Base-by-base conservation (phyloP, 2,113 vertebrate species). In the Paraplagusia blochii region DNA sequence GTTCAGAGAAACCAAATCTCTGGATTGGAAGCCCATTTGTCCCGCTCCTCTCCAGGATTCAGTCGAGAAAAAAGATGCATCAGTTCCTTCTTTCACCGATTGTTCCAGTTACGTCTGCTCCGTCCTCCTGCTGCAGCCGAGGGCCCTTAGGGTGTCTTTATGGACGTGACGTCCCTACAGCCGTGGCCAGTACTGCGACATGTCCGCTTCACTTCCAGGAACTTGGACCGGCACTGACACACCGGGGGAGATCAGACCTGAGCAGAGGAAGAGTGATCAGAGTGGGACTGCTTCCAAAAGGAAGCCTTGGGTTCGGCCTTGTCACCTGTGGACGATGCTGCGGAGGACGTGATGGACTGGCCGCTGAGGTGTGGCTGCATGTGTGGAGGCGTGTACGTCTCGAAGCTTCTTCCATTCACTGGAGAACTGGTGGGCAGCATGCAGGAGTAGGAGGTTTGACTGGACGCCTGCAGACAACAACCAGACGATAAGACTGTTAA, bases 221-320 rank as follows among this genome's bases (percentile, higher is more conserved):
- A 99, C 97, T 92, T 99, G 97, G 85, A 99, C 96, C 62, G 97
- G 96, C 88, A 99, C 96, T 82, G 97, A 99, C 84, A 99, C 95
- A 72, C 97, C 97, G 77, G 97, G 95, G 73, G 96, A 98, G 90
- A 99, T 98, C 85, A 99, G 91, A 90, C 97, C 97, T 99, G 79
- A 74, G 19, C 69, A 35, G 85, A 66, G 52, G 19, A 12, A 11
- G 38, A 29, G 22, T 29, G 22, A 6, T 2, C 22, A 6, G 22
- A 29, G 22, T 29, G n/a, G n/a, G n/a, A n/a, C n/a, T n/a, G 6
- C 22, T 29, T 29, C 22, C 6, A 29, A 29, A 29, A 29, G 22
- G 22, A 29, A 29, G 22, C 22, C 22, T 38, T 40, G 38, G 12
- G 9, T 40, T 40, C 12, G 4, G 34, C 3, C 43, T 9, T 75